A percentile compares a stretch with the other conserved stretches of the same genome.
Evolutionary conservation across 2,888 invertebrate genomes (phyloP).

Genomic region (Cyclophora punctaria): DNA sequence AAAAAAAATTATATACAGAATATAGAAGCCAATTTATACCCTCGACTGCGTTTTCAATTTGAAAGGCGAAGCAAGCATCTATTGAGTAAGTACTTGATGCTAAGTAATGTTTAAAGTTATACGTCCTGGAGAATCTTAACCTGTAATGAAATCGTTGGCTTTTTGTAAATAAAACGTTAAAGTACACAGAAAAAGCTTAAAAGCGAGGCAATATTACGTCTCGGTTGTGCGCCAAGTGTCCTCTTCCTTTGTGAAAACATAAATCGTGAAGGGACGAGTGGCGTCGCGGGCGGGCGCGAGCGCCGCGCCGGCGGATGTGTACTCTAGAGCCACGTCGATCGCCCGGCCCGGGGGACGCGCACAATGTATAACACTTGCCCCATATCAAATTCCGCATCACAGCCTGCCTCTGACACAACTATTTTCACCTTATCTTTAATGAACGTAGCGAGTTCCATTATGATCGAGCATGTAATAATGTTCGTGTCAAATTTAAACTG

Average conservation of each 20-base stretch:
- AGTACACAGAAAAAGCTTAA: slow-evolving; percentile 10
- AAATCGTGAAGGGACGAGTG: slow-evolving; percentile 26
- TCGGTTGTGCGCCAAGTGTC: slow-evolving; percentile 22
- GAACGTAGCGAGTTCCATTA: slow-evolving; percentile 15
- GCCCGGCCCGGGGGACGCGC: neutral
- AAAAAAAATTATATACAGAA: too few relatives aligned
- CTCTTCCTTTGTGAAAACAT: slow-evolving; percentile 29
- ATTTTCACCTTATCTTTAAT: slow-evolving; percentile 19
- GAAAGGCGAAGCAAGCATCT: neutral
- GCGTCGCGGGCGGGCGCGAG: slow-evolving; percentile 9
- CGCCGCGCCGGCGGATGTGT: neutral
- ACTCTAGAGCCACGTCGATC: slow-evolving; percentile 3
- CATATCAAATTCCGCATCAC: slow-evolving; percentile 17
- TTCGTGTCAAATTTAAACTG: slow-evolving; percentile 37
- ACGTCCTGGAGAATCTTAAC: too few relatives aligned
- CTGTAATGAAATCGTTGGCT: slow-evolving; percentile 3
- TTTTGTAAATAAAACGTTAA: slow-evolving; percentile 9
- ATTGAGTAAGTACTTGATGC: neutral
- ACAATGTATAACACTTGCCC: slow-evolving; percentile 13
- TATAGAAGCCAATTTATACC: too few relatives aligned
- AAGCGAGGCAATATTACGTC: slow-evolving; percentile 13
- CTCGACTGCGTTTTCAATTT: neutral
- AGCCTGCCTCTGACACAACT: slow-evolving; percentile 14
- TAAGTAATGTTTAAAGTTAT: too few relatives aligned
- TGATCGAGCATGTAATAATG: slow-evolving; percentile 23